Evolutionary conservation across 2,888 invertebrate genomes (phyloP).

Genomic region (Synergus laeviventris): DNA sequence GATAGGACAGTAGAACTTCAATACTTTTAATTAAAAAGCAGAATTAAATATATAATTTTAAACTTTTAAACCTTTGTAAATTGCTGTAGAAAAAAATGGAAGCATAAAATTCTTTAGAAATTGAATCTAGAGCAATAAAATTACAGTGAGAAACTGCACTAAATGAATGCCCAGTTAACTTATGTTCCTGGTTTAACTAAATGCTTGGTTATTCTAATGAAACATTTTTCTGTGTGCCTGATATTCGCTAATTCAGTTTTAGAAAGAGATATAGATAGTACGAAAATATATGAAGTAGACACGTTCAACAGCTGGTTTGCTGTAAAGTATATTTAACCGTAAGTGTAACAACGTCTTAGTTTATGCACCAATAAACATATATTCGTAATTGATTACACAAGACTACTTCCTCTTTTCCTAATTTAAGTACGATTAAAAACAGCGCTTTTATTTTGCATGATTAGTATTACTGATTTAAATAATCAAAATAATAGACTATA

Average conservation of each 20-base stretch:
- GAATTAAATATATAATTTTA: no score
- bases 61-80: no score
- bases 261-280: background rate
- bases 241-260: background rate
- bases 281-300: conserved; percentile 11
- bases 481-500: background rate
- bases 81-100: no score
- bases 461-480: background rate
- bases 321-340: conserved; percentile 18
- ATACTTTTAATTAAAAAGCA: background rate
- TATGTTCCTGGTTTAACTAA: no score
- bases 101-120: no score
- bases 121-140: no score
- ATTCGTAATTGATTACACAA: conserved; percentile 19
- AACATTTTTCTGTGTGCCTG: background rate
- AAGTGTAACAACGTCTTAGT: background rate
- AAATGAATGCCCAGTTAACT: no score
- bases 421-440: background rate
- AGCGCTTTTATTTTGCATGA: background rate
- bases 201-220: no score
- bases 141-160: no score
- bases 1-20: background rate
- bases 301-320: background rate
- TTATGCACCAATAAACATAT: conserved; percentile 30
- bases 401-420: background rate